Base-by-base conservation (phyloP, 2,797 vertebrate genomes). In the Kryptopterus vitreolus region DNA sequence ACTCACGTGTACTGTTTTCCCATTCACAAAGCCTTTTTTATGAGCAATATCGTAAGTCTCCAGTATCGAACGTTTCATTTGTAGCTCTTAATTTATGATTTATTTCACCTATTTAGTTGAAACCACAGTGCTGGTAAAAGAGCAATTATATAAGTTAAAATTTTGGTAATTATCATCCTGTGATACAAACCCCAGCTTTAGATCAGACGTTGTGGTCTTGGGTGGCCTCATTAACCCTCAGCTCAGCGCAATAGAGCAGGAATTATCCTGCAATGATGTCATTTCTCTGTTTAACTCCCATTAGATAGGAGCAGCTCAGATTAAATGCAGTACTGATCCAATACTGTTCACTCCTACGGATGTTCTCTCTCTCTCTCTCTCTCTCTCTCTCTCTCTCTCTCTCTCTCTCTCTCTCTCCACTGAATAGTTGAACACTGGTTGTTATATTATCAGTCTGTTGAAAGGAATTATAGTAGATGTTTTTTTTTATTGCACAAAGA, bases 251-350 rank as follows among this genome's bases (percentile, higher is more conserved):
- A 59, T 6, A 62, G 33, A 59, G 48, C 50, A 66, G 82, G 66
- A 82, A 78, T 48, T 58, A 57, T 57, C 22, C 70, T 76, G 7
- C 20, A 87, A 84, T 81, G 78, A 57, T 24, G 53, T 77, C 68
- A 82, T 78, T 82, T 75, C 83, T 77, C 62, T 8, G 5, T 26
- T n/a, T 77, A 82, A 83, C 82, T 76, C 75, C 46, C 72, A 55
- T 83, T 72, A 76, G 59, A 81, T 24, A 12, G 52, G 63, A 83
- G 66, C 70, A 20, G 57, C 52, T 22, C 73, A 59, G 46, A 80
- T 13, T 62, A 63, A 82, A 65, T 82, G 59, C 78, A 65, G 18
- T 38, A 48, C 65, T 62, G 63, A 46, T 43, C 15, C 63, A 66
- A 5, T 43, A 2, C 12, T 15, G 6, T 80, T 83, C 29, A 80